Conservation (phyloP, 2,113 vertebrate genomes). For the Alethe diademata region DNA sequence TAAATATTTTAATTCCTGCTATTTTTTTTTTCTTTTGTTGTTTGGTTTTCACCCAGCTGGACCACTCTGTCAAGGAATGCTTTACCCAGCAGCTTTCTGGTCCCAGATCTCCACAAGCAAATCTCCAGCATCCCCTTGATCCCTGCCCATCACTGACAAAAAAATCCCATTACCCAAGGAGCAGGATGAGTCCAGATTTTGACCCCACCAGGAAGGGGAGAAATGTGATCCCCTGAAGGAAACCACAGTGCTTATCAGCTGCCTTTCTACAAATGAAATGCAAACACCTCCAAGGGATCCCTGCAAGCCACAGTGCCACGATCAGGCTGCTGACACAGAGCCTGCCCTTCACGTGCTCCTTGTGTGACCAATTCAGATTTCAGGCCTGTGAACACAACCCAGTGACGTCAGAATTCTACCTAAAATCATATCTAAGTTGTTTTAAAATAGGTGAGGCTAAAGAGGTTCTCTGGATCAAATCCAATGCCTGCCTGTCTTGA, state of each 20-base stretch:
- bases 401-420: not conserved
- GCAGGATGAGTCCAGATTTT: not conserved
- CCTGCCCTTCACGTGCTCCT: not conserved
- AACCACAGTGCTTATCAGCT: not conserved
- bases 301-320: not conserved
- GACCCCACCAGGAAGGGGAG: not conserved
- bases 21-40: not conserved
- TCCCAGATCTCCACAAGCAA: not conserved
- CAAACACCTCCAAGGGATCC: not conserved
- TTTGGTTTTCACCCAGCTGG: constrained; percentile 42
- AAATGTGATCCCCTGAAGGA: not conserved
- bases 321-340: not conserved
- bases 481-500: not conserved
- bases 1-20: constrained; percentile 49
- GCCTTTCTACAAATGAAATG: not conserved
- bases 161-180: not conserved
- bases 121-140: not conserved
- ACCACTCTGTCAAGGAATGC: constrained; percentile 24
- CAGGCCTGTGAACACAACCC: not conserved
- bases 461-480: not conserved
- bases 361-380: not conserved
- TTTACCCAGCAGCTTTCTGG: not conserved
- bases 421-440: not conserved
- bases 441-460: not conserved
- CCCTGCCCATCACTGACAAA: not conserved